phyloP scores from a whole-genome alignment of 2,113 vertebrate genomes.

The Chrysemys picta region DNA sequence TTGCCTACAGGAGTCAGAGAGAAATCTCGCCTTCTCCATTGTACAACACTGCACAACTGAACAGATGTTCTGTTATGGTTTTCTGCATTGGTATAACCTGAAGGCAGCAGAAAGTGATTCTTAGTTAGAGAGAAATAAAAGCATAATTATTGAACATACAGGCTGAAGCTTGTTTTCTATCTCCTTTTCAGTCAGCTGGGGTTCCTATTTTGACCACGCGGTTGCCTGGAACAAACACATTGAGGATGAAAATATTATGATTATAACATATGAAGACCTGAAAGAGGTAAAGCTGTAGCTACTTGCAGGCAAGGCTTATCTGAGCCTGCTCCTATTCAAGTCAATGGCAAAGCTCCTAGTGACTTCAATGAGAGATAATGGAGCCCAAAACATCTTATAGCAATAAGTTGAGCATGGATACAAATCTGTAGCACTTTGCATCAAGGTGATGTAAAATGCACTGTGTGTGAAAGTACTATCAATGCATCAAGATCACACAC shows the following conservation, averaged over 20 bases:
- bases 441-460: background rate
- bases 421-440: background rate
- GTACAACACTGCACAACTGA: fast-evolving
- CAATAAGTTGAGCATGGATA: fast-evolving
- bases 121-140: background rate
- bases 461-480: background rate
- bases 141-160: background rate
- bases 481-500: background rate
- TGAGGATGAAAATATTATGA: slow-evolving; percentile 78
- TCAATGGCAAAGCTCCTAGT: background rate
- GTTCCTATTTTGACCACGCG: slow-evolving; percentile 87
- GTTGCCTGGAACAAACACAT: slow-evolving; percentile 82
- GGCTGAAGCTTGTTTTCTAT: background rate
- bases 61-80: background rate
- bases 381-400: background rate
- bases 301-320: slow-evolving; percentile 7
- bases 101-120: background rate
- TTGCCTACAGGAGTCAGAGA: background rate
- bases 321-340: background rate
- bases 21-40: background rate
- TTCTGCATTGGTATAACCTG: background rate
- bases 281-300: slow-evolving; percentile 77
- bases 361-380: background rate
- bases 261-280: slow-evolving; percentile 83
- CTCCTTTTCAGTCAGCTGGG: slow-evolving; percentile 78